These are phyloP conservation scores for Cercocebus atys DNA, from an alignment of 2,113 vertebrate genomes.

Conservation along the genomic window DNA sequence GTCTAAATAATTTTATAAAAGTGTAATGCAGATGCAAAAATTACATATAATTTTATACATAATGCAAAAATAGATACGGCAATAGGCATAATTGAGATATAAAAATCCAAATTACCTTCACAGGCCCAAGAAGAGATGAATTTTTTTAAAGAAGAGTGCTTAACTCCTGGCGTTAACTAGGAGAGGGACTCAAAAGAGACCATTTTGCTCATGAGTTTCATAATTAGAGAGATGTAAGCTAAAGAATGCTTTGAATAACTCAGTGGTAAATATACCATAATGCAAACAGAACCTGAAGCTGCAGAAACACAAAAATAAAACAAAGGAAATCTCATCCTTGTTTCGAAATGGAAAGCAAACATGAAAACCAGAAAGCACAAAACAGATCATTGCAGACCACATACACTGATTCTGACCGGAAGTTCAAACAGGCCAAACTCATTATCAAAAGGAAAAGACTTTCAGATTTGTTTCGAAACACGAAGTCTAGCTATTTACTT, in stretches of 20 bases:
- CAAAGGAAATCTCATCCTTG: not conserved
- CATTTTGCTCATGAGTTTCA: not conserved
- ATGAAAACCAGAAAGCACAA: slow-evolving; percentile 1
- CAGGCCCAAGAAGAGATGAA: not conserved
- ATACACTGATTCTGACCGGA: not conserved
- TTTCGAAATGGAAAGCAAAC: not conserved
- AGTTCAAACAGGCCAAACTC: not conserved
- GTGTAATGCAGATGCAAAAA: not conserved
- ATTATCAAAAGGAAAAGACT: slow-evolving; percentile 13
- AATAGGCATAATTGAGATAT: not conserved
- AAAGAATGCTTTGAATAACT: not conserved
- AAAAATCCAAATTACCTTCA: not conserved
- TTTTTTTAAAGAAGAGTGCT: not conserved
- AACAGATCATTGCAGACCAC: not conserved
- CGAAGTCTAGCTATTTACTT: not conserved
- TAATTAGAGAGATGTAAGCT: not conserved
- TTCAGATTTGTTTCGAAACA: not conserved
- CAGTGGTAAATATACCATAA: not conserved
- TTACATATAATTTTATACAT: not conserved
- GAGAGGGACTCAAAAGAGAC: not conserved
- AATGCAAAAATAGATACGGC: not conserved
- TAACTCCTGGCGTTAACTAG: not conserved
- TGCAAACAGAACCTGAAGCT: not conserved
- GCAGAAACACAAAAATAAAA: not conserved
- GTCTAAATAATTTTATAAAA: not conserved